A percentile compares a stretch with the other conserved stretches of the same genome.
Conservation (phyloP, 2,797 vertebrate genomes). For the Gymnopithys bicolor region DNA sequence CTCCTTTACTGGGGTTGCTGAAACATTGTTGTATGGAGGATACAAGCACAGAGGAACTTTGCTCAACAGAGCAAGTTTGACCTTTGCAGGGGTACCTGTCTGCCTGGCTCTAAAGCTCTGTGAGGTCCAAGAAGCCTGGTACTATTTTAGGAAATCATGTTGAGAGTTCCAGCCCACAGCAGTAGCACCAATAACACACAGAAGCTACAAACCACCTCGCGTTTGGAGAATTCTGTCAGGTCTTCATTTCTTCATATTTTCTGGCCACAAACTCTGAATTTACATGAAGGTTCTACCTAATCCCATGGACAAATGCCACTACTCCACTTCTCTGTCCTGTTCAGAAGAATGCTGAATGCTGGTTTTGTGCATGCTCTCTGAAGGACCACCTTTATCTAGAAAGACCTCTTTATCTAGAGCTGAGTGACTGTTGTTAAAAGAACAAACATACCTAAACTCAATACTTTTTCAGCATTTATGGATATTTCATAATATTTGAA, state of each 20-base stretch:
- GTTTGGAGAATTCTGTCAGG: fast-evolving
- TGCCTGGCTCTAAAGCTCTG: background rate
- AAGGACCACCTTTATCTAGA: background rate
- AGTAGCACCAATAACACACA: background rate
- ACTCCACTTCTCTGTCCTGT: background rate
- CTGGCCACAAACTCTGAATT: background rate
- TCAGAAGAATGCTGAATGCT: background rate
- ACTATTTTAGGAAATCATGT: background rate
- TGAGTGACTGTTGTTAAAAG: background rate
- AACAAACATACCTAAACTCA: background rate
- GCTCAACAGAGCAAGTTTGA: background rate
- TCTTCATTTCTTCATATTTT: background rate
- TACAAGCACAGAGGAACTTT: background rate
- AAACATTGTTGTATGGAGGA: background rate
- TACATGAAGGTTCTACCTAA: background rate
- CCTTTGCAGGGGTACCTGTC: background rate
- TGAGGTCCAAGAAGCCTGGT: background rate
- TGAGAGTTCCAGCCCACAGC: background rate
- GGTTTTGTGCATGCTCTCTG: background rate
- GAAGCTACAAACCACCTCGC: background rate
- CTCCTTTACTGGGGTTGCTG: background rate
- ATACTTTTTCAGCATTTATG: background rate
- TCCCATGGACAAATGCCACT: background rate
- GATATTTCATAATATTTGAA: background rate
- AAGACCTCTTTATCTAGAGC: background rate